These are phyloP conservation scores for Ibidorhyncha struthersii DNA, from an alignment of 2,113 vertebrate species.

Conservation along the genomic window DNA sequence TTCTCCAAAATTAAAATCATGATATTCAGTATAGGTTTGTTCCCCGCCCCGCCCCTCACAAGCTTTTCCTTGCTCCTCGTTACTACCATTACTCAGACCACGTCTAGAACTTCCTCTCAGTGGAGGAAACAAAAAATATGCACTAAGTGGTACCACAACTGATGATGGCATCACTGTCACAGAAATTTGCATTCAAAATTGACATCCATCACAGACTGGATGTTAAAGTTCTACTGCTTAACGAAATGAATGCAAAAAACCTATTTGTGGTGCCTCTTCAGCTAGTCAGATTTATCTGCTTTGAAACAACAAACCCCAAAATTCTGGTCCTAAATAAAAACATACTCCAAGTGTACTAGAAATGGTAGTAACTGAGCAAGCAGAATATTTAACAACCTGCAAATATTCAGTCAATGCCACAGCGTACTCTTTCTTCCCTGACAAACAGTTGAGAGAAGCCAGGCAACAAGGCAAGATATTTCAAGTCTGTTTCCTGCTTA, in stretches of 20 bases:
- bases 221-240: not conserved
- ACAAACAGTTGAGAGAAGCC: not conserved
- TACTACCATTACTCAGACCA: not conserved
- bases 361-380: not conserved
- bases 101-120: rapidly evolving
- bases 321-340: not conserved
- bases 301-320: not conserved
- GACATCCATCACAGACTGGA: not conserved
- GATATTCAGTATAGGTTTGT: not conserved
- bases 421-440: not conserved
- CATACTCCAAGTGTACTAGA: not conserved
- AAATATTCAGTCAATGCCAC: not conserved
- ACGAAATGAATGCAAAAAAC: not conserved
- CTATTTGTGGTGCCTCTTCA: not conserved
- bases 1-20: not conserved
- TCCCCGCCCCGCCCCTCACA: rapidly evolving
- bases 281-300: not conserved
- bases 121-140: not conserved
- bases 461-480: not conserved
- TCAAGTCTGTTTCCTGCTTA: not conserved
- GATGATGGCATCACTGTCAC: not conserved
- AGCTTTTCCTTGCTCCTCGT: not conserved
- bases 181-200: not conserved
- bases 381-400: not conserved
- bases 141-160: not conserved